phyloP scores from a whole-genome alignment of 2,113 vertebrate genomes.

The Columba janthina region DNA sequence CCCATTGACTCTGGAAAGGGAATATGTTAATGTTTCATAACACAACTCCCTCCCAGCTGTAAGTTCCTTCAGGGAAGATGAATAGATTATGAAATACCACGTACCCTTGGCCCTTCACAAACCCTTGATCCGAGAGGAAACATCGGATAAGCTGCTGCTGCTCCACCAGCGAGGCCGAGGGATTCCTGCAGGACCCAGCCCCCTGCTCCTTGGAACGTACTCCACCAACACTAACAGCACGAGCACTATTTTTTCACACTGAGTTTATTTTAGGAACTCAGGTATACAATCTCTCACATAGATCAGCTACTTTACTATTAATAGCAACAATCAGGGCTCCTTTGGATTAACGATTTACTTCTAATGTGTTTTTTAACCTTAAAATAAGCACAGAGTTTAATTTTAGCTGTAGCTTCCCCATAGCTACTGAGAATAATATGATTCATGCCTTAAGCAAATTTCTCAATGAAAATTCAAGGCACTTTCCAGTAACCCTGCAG shows the following conservation, averaged over 20 bases:
- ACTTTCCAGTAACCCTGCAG: neutral
- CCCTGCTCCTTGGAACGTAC: neutral
- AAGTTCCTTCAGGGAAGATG: neutral
- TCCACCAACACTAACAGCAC: neutral
- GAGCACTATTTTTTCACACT: neutral
- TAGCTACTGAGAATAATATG: neutral
- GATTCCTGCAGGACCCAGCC: neutral
- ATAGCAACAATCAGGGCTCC: slow-evolving; percentile 11
- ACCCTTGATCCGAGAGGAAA: neutral
- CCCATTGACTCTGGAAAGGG: neutral
- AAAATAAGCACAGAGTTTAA: slow-evolving; percentile 20
- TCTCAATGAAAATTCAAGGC: neutral
- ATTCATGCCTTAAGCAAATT: slow-evolving; percentile 29
- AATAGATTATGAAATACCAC: neutral
- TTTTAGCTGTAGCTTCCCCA: neutral
- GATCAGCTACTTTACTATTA: slow-evolving; percentile 50
- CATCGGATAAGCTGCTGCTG: neutral
- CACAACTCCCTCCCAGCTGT: neutral
- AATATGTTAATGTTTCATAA: neutral
- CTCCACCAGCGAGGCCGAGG: neutral
- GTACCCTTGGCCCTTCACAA: neutral
- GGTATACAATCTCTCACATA: neutral
- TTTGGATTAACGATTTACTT: slow-evolving; percentile 50
- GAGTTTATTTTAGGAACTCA: slow-evolving; percentile 33
- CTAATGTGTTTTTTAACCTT: slow-evolving; percentile 47